A percentile compares a stretch with the other conserved stretches of the same genome.
Conservation (phyloP, 2,888 invertebrate genomes). For the Achlya flavicornis region DNA sequence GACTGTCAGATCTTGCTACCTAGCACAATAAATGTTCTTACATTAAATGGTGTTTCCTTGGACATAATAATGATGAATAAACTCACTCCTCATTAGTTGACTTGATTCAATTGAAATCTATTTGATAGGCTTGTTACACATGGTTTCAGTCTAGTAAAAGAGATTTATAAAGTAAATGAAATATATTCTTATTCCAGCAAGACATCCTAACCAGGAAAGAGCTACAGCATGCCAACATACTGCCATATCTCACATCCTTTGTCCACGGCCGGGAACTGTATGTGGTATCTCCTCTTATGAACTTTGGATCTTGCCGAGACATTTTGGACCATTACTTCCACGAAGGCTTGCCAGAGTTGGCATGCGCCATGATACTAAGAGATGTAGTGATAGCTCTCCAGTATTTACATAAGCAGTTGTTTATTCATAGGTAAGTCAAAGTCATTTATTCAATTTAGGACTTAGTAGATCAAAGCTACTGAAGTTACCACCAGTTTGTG, state of each 20-base stretch:
- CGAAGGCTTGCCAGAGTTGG: constrained; percentile 91
- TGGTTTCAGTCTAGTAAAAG: too few relatives aligned
- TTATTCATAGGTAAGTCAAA: constrained; percentile 92
- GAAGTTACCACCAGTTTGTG: too few relatives aligned
- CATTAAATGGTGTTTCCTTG: too few relatives aligned
- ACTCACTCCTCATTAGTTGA: too few relatives aligned
- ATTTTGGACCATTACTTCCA: constrained; percentile 90
- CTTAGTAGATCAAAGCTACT: too few relatives aligned
- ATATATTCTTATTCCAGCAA: constrained; percentile 80
- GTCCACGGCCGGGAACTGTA: constrained; percentile 90
- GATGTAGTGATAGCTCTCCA: constrained; percentile 91
- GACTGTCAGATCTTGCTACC: too few relatives aligned
- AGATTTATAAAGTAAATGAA: too few relatives aligned
- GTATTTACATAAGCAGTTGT: constrained; percentile 93
- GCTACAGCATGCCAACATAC: constrained; percentile 90
- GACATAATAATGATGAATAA: too few relatives aligned
- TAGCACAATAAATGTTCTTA: too few relatives aligned
- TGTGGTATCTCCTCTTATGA: constrained; percentile 92
- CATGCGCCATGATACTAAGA: constrained; percentile 90
- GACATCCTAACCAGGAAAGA: constrained; percentile 91
- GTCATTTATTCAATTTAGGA: too few relatives aligned
- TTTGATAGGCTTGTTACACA: too few relatives aligned
- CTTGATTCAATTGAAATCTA: too few relatives aligned
- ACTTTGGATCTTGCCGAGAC: constrained; percentile 92
- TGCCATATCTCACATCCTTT: constrained; percentile 90